These are phyloP conservation scores for Amphiprion ocellaris DNA, from an alignment of 2,113 vertebrate species.

Conservation along the genomic window DNA sequence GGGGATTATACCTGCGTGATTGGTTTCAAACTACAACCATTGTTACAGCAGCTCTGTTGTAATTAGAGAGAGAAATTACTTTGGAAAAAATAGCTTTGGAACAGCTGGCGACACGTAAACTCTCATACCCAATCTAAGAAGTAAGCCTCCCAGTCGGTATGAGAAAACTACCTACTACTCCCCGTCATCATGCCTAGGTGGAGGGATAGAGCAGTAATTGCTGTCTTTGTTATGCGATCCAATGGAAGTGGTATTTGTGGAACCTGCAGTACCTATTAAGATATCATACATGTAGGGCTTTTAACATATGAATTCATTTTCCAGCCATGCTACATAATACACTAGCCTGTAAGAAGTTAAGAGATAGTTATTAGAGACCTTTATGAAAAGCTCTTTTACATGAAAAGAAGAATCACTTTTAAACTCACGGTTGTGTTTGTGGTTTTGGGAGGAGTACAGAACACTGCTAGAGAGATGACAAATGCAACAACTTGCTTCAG, in stretches of 20 bases:
- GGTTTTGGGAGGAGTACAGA: neutral
- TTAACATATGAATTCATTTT: slow-evolving; percentile 27
- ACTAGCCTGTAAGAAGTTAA: neutral
- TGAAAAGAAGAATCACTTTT: slow-evolving; percentile 9
- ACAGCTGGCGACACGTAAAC: slow-evolving; percentile 76
- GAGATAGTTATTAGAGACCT: slow-evolving; percentile 12
- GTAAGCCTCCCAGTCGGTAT: slow-evolving; percentile 56
- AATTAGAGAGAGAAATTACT: slow-evolving; percentile 85
- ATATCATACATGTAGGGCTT: slow-evolving; percentile 42
- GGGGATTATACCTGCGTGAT: slow-evolving; percentile 84
- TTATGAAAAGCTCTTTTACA: neutral
- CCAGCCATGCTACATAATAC: neutral
- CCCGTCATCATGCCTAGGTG: slow-evolving; percentile 18
- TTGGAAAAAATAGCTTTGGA: slow-evolving; percentile 78
- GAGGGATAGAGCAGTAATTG: slow-evolving; percentile 60
- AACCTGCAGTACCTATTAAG: slow-evolving; percentile 38
- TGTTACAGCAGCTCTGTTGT: slow-evolving; percentile 80
- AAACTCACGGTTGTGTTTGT: slow-evolving; percentile 6
- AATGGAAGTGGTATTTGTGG: slow-evolving; percentile 18
- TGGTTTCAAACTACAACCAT: slow-evolving; percentile 82
- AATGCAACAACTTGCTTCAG: neutral
- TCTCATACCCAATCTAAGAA: slow-evolving; percentile 69
- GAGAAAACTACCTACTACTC: slow-evolving; percentile 42
- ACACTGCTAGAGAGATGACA: neutral
- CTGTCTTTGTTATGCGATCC: slow-evolving; percentile 54